These are phyloP conservation scores for Sarcoramphus papa DNA, from an alignment of 2,797 vertebrate genomes.

Conservation along the genomic window DNA sequence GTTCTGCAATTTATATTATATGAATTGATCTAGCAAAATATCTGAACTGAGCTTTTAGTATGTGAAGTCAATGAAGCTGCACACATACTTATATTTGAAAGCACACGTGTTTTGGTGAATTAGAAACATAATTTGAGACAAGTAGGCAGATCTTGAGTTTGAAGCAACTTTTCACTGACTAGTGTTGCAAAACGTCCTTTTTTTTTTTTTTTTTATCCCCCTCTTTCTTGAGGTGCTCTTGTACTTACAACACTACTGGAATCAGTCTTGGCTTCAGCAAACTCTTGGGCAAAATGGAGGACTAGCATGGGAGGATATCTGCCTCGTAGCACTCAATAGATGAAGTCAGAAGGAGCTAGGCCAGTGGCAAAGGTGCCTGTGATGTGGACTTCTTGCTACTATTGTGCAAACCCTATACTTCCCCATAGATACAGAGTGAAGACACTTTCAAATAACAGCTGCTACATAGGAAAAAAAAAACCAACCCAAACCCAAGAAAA, in stretches of 20 bases:
- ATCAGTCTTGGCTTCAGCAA: not conserved
- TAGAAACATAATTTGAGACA: not conserved
- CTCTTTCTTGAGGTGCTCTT: not conserved
- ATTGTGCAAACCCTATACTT: not conserved
- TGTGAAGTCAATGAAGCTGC: not conserved
- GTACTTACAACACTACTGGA: not conserved
- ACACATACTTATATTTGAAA: not conserved
- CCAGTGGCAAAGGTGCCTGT: not conserved
- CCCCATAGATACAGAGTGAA: not conserved
- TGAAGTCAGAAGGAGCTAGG: not conserved
- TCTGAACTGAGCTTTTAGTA: not conserved
- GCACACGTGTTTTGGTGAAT: not conserved
- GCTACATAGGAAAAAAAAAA: not conserved
- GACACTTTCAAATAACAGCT: not conserved
- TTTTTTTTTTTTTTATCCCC: fast-evolving
- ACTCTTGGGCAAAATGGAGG: not conserved
- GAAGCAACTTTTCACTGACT: not conserved
- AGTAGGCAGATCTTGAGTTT: not conserved
- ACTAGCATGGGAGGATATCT: not conserved
- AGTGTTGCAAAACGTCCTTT: not conserved
- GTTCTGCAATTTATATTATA: not conserved
- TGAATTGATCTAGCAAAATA: not conserved
- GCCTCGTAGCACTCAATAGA: fast-evolving
- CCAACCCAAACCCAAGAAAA: fast-evolving
- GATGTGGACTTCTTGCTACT: not conserved